Evolutionary conservation across 2,888 invertebrate species (phyloP).

Genomic region (Tolmerus cingulatus): DNA sequence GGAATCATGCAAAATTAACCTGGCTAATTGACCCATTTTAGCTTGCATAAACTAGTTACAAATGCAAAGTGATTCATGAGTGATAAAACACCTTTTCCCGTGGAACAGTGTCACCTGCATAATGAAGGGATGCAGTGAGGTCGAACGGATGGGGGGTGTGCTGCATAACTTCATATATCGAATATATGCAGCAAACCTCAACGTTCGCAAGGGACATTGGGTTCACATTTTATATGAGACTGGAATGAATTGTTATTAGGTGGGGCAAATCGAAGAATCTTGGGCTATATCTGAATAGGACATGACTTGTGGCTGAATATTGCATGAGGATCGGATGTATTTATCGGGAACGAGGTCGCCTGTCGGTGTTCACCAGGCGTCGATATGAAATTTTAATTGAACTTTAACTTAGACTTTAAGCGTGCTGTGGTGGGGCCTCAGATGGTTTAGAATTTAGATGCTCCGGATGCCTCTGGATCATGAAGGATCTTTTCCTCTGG

Average conservation of each 20-base stretch:
- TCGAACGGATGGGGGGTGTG: neutral
- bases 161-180: neutral
- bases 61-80: neutral
- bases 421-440: neutral
- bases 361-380: neutral
- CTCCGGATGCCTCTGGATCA: neutral
- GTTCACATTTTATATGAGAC: neutral
- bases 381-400: neutral
- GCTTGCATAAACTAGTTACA: neutral
- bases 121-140: neutral
- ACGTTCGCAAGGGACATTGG: neutral
- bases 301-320: neutral
- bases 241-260: neutral
- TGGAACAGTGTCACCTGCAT: neutral
- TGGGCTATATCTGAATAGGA: neutral
- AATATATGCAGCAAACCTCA: neutral
- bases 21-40: neutral
- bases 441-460: neutral
- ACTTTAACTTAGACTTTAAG: neutral
- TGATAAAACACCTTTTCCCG: neutral
- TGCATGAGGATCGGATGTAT: neutral
- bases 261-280: neutral
- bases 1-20: neutral
- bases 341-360: neutral
- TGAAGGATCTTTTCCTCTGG: neutral